Percentiles rank a stretch among this genome's conserved stretches.
These are phyloP conservation scores for Solen grandis DNA, from an alignment of 1,140 invertebrate genomes.

Conservation along the genomic window DNA sequence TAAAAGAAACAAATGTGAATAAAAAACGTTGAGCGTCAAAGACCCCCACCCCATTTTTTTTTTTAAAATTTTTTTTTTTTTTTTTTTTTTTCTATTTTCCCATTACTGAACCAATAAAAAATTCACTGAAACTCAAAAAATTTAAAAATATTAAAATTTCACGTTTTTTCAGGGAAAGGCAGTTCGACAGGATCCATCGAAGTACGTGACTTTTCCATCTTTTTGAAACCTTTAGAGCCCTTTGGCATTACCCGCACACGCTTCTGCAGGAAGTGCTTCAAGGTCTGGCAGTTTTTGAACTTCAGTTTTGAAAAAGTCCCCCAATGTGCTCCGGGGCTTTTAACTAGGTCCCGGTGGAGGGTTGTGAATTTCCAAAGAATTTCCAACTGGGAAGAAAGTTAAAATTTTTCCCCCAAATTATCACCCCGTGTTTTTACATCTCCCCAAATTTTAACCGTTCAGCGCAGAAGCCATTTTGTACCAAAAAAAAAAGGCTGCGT, in stretches of 20 bases:
- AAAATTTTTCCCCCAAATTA: conserved; percentile 13
- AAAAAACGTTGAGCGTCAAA: too few relatives aligned
- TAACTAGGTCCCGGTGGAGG: conserved; percentile 24
- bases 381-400: conserved; percentile 39
- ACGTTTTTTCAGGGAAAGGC: too few relatives aligned
- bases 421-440: neutral
- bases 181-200: neutral
- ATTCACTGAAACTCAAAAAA: too few relatives aligned
- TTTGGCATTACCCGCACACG: conserved; percentile 43
- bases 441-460: neutral
- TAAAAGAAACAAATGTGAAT: too few relatives aligned
- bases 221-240: conserved; percentile 43
- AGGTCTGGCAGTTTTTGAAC: neutral
- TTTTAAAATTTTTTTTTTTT: too few relatives aligned
- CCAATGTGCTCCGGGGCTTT: conserved; percentile 20
- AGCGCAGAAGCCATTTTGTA: conserved; percentile 18
- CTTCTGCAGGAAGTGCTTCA: conserved; percentile 39
- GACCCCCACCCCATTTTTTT: too few relatives aligned
- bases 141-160: too few relatives aligned
- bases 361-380: conserved; percentile 27
- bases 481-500: conserved; percentile 26
- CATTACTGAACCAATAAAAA: too few relatives aligned
- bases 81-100: too few relatives aligned
- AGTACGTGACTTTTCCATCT: conserved; percentile 45
- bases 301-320: conserved; percentile 30